Percentiles rank a stretch among this genome's conserved stretches.
These are phyloP conservation scores for Sardina pilchardus DNA, from an alignment of 2,113 vertebrate species.

Conservation along the genomic window DNA sequence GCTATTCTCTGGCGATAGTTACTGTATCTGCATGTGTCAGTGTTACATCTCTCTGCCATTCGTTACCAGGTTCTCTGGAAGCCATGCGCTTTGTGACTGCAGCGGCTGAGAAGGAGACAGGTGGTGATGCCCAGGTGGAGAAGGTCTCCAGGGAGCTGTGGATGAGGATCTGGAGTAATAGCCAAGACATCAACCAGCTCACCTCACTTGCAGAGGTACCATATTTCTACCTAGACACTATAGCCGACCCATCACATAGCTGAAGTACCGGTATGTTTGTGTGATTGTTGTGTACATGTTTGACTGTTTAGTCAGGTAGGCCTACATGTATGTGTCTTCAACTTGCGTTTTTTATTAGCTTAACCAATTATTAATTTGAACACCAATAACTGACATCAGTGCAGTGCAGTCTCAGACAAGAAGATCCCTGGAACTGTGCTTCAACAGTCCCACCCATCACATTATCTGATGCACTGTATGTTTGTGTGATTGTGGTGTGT, in stretches of 20 bases:
- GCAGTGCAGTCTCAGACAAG: no score
- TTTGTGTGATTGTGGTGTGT: neutral
- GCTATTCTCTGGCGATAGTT: neutral
- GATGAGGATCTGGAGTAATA: slow-evolving; percentile 79
- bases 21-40: neutral
- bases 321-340: no score
- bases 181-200: slow-evolving; percentile 80
- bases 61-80: slow-evolving; percentile 69
- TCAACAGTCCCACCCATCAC: neutral
- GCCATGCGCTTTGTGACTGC: slow-evolving; percentile 84
- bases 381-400: no score
- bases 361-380: no score
- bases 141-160: slow-evolving; percentile 81
- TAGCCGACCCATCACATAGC: neutral
- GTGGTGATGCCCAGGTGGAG: slow-evolving; percentile 66
- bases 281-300: no score
- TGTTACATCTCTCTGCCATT: neutral
- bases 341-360: no score
- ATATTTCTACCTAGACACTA: neutral
- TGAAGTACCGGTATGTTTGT: no score
- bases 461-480: neutral
- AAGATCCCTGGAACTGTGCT: no score
- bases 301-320: no score
- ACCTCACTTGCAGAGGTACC: slow-evolving; percentile 68
- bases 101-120: slow-evolving; percentile 61